phyloP scores from a whole-genome alignment of 2,113 vertebrate genomes.

The Procavia capensis region DNA sequence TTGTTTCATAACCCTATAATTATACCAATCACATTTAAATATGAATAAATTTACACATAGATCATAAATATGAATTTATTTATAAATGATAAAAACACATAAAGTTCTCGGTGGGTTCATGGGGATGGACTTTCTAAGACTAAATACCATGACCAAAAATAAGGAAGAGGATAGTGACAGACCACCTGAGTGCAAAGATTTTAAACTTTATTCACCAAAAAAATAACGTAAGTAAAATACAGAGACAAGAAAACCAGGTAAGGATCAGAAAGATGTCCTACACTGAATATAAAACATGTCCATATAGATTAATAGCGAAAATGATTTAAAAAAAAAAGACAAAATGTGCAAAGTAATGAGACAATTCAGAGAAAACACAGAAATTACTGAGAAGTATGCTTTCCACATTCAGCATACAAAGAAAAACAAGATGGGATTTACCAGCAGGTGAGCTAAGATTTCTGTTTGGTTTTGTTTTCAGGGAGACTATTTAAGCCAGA shows the following conservation, averaged over 20 bases:
- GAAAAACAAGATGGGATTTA: background rate
- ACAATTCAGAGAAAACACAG: background rate
- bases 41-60: too few relatives aligned
- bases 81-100: too few relatives aligned
- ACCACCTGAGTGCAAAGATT: background rate
- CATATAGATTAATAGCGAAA: background rate
- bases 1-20: too few relatives aligned
- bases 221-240: background rate
- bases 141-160: background rate
- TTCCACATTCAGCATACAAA: conserved; percentile 2
- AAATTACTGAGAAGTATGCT: background rate
- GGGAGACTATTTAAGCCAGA: background rate
- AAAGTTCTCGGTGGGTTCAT: background rate
- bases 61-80: too few relatives aligned
- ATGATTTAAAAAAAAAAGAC: background rate
- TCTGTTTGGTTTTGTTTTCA: background rate
- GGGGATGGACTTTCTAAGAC: background rate
- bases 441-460: background rate
- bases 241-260: background rate
- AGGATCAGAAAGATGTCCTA: background rate
- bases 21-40: too few relatives aligned
- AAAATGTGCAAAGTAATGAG: background rate
- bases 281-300: background rate
- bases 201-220: conserved; percentile 14
- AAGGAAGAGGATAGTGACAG: background rate